These are phyloP conservation scores for Isurus oxyrinchus DNA, from an alignment of 2,113 vertebrate genomes.

Conservation along the genomic window DNA sequence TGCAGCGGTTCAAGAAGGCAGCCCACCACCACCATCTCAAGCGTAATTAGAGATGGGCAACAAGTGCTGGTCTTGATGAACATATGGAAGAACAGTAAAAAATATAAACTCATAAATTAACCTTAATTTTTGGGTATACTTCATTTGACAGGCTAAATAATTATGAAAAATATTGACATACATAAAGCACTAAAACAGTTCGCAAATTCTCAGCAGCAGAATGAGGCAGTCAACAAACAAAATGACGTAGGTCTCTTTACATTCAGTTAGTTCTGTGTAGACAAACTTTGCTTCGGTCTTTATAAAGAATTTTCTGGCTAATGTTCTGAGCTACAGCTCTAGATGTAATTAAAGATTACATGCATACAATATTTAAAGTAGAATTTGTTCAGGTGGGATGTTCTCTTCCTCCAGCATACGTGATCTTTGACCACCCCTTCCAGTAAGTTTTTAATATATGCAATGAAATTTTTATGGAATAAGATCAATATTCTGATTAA, in stretches of 20 bases:
- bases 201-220: neutral
- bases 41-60: too few relatives aligned
- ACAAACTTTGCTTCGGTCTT: neutral
- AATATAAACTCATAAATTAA: neutral
- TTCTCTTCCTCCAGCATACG: neutral
- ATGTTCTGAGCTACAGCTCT: neutral
- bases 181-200: neutral
- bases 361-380: neutral
- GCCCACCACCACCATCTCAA: too few relatives aligned
- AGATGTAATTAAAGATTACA: neutral
- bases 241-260: neutral
- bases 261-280: neutral
- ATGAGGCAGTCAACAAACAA: neutral
- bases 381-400: neutral
- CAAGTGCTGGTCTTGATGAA: neutral
- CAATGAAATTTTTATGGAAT: neutral
- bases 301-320: neutral
- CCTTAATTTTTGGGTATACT: neutral
- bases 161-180: neutral
- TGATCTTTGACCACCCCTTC: neutral
- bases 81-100: neutral
- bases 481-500: neutral
- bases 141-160: neutral
- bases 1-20: too few relatives aligned
- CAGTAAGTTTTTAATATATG: neutral